Evolutionary conservation across 2,888 invertebrate genomes (phyloP).

Genomic region (Plagodis pulveraria): DNA sequence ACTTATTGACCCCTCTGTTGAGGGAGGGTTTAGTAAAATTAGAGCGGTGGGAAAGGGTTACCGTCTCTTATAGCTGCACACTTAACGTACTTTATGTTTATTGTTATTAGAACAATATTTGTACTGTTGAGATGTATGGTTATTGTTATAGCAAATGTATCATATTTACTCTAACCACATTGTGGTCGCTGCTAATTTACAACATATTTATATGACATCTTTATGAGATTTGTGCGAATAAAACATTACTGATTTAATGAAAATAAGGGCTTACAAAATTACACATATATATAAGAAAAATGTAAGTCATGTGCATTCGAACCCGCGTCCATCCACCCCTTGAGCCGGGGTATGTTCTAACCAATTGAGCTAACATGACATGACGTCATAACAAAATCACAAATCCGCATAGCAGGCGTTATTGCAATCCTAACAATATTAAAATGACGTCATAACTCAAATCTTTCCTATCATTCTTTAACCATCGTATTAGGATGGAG

Average conservation of each 20-base stretch:
- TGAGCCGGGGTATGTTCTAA: too few relatives aligned
- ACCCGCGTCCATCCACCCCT: too few relatives aligned
- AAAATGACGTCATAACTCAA: too few relatives aligned
- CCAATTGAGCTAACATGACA: too few relatives aligned
- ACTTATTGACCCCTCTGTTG: slow-evolving; percentile 72
- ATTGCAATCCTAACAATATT: too few relatives aligned
- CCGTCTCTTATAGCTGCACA: slow-evolving; percentile 52
- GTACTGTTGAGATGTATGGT: slow-evolving; percentile 77
- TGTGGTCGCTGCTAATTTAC: slow-evolving; percentile 44
- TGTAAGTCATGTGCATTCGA: too few relatives aligned
- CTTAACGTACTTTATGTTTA: slow-evolving; percentile 79
- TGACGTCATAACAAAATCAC: too few relatives aligned
- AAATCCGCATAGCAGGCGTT: too few relatives aligned
- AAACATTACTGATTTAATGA: neutral
- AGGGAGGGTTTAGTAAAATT: slow-evolving; percentile 81
- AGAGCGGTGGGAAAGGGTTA: slow-evolving; percentile 84
- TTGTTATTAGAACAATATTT: slow-evolving; percentile 85
- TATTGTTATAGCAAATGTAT: slow-evolving; percentile 69
- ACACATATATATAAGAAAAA: too few relatives aligned
- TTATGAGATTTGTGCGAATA: slow-evolving; percentile 5
- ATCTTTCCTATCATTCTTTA: too few relatives aligned
- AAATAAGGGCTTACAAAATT: too few relatives aligned
- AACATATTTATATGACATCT: slow-evolving; percentile 4
- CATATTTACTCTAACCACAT: slow-evolving; percentile 40
- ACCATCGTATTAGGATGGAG: too few relatives aligned